Evolutionary conservation across 1,140 invertebrate genomes (phyloP).

Genomic region (Megathymus violae): DNA sequence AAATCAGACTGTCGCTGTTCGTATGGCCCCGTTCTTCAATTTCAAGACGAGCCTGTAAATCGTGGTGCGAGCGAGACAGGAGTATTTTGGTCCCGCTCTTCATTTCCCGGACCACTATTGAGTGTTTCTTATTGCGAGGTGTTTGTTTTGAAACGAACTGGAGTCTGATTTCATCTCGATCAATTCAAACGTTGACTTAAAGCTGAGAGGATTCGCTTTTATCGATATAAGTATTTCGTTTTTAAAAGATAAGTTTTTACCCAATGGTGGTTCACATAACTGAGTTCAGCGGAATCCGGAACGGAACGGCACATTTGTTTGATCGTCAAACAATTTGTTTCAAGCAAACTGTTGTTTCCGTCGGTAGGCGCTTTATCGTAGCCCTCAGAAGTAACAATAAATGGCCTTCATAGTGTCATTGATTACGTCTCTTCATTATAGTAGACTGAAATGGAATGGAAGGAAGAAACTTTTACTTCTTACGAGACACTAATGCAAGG

Average conservation of each 20-base stretch:
- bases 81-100: constrained; percentile 25
- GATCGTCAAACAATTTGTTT: too few species aligned
- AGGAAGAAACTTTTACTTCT: too few species aligned
- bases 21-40: constrained; percentile 25
- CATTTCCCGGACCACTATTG: constrained; percentile 30
- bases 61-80: constrained; percentile 17
- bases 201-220: not conserved
- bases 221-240: not conserved
- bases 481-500: too few species aligned
- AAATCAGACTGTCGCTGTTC: constrained; percentile 22
- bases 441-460: too few species aligned
- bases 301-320: too few species aligned
- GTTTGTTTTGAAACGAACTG: constrained; percentile 15
- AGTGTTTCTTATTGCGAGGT: constrained; percentile 10
- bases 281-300: too few species aligned
- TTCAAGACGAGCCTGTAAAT: constrained; percentile 24
- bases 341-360: too few species aligned
- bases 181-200: not conserved
- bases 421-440: too few species aligned
- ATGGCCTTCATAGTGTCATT: too few species aligned
- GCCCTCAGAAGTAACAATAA: too few species aligned
- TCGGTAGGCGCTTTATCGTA: too few species aligned
- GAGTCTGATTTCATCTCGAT: constrained; percentile 7
- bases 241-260: not conserved
- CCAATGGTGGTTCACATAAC: too few species aligned